Base-by-base conservation (phyloP, 2,888 invertebrate species). In the Apodemia zela region DNA sequence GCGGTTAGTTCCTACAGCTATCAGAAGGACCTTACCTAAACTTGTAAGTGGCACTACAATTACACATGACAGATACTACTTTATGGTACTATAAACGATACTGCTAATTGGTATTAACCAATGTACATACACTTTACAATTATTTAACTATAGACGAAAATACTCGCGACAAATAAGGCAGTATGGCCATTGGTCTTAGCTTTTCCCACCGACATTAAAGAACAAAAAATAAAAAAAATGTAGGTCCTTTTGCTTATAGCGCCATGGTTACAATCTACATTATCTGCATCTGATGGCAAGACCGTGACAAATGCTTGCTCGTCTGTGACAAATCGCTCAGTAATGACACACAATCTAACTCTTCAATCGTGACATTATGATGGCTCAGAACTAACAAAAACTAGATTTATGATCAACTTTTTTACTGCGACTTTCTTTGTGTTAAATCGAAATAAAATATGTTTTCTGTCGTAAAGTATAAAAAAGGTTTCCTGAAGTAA, bases 291-390 rank as follows among this genome's bases (percentile, higher is more conserved):
- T 45, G 13, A 45, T 45, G n/a, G n/a, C 45, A 45, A 45, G n/a
- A 45, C 45, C 45, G 45, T 45, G 45, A n/a, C 45, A 45, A 45
- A 45, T 45, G 45, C 45, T 45, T 45, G n/a, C 45, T 15, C 45
- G 45, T n/a, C 45, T 45, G 45, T 45, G 45, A n/a, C n/a, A 45
- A 45, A 45, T 45, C 45, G 45, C 45, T 45, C 45, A 45, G 45
- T 45, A 45, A 45, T 45, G 45, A 45, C 45, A 45, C 45, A 45
- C 45, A 45, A 45, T 45, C 7, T 45, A 45, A 45, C 45, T 45
- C 45, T 45, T 45, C 45, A 45, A 45, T 45, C 45, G 45, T 45
- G 45, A 45, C 45, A 45, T n/a, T 45, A 45, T 45, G 45, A 45
- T 45, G 45, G 45, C 45, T 45, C 1, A 45, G 7, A 45, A 2